A percentile compares a stretch with the other conserved stretches of the same genome.
Evolutionary conservation across 2,888 invertebrate species (phyloP).

Genomic region (Rhagonycha lutea): DNA sequence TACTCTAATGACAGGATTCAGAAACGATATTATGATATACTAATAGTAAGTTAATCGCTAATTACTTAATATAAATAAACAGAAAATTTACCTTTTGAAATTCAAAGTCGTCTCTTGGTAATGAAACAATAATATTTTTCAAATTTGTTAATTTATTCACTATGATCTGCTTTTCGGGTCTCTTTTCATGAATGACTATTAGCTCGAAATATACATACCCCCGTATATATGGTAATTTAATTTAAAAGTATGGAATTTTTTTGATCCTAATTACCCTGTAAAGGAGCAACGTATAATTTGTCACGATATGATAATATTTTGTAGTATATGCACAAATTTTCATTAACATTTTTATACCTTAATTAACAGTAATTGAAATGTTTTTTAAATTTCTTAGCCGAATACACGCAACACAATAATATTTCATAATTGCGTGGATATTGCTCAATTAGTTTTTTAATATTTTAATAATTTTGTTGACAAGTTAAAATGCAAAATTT

Average conservation of each 20-base stretch:
- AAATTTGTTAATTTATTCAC: not conserved
- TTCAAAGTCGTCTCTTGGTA: not conserved
- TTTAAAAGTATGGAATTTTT: not conserved
- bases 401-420: not conserved
- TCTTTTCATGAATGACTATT: not conserved
- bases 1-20: too few species aligned
- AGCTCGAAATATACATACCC: not conserved
- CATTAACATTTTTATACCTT: not conserved
- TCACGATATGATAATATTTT: not conserved
- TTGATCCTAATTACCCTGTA: not conserved
- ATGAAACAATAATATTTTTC: not conserved
- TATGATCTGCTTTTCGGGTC: not conserved
- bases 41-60: too few species aligned
- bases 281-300: not conserved
- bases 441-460: not conserved
- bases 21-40: too few species aligned
- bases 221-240: not conserved
- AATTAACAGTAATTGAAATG: not conserved
- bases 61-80: not conserved
- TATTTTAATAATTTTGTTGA: not conserved
- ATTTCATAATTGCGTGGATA: not conserved
- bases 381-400: not conserved
- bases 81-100: not conserved
- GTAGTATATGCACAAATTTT: not conserved
- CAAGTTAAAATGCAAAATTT: too few species aligned